Evolutionary conservation across 2,113 vertebrate genomes (phyloP).

Genomic region (Muscicapa adusta): DNA sequence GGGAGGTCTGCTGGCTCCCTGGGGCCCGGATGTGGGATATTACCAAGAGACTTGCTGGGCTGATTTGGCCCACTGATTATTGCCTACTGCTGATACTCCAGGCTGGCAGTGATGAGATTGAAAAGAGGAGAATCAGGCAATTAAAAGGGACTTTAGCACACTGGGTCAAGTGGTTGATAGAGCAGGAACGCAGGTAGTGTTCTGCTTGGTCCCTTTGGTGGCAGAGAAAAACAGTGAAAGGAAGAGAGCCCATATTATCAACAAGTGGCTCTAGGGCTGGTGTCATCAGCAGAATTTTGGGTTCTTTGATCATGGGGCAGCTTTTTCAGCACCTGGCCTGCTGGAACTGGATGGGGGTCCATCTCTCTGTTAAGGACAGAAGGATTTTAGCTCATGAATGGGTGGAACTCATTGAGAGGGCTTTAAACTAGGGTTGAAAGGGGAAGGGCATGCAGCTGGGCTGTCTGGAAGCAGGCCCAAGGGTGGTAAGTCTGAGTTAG

Average conservation of each 20-base stretch:
- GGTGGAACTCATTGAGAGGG: neutral
- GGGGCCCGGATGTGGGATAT: too few relatives aligned
- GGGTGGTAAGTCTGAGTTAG: neutral
- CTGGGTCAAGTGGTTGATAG: too few relatives aligned
- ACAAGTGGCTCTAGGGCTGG: neutral
- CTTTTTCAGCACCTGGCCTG: neutral
- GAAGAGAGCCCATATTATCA: neutral
- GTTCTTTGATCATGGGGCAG: neutral
- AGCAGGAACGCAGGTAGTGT: too few relatives aligned
- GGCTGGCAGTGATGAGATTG: neutral
- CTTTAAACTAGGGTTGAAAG: neutral
- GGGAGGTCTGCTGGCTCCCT: neutral
- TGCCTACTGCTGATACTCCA: neutral
- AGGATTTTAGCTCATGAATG: neutral
- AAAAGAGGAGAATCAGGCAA: neutral
- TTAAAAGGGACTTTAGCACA: neutral
- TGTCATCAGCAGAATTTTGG: neutral
- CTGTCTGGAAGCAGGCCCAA: neutral
- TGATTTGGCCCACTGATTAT: neutral
- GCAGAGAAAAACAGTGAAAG: neutral
- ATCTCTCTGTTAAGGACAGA: neutral
- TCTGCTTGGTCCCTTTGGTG: neutral
- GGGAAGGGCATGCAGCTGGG: neutral
- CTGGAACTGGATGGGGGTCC: neutral
- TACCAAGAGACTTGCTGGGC: neutral